Percentiles rank a stretch among this genome's conserved stretches.
These are phyloP conservation scores for Enteromius afrohamiltoni DNA, from an alignment of 2,797 vertebrate species.

Conservation along the genomic window DNA sequence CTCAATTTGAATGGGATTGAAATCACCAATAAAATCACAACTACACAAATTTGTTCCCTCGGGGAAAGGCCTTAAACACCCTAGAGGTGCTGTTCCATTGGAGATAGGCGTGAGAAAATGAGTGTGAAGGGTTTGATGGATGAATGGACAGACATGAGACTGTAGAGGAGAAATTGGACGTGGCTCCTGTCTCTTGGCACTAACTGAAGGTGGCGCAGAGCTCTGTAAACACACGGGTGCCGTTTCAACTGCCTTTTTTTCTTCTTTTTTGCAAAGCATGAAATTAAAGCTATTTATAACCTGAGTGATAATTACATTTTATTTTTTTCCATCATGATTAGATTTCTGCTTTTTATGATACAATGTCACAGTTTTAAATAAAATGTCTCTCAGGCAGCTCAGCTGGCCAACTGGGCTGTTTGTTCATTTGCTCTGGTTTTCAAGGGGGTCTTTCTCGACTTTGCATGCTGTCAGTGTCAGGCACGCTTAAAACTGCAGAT, in stretches of 20 bases:
- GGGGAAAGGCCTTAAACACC: not conserved
- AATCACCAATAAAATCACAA: slow-evolving; percentile 22
- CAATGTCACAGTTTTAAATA: slow-evolving; percentile 80
- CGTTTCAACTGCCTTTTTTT: slow-evolving; percentile 71
- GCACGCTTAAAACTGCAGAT: slow-evolving; percentile 57
- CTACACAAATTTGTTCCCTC: not conserved
- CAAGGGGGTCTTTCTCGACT: slow-evolving; percentile 50
- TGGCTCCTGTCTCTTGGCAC: slow-evolving; percentile 71
- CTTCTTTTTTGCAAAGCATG: slow-evolving; percentile 72
- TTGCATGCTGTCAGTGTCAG: slow-evolving; percentile 60
- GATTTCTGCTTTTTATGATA: slow-evolving; percentile 77
- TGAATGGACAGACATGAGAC: slow-evolving; percentile 72
- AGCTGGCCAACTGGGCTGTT: slow-evolving; percentile 67
- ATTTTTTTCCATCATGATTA: slow-evolving; percentile 77
- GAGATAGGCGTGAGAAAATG: slow-evolving; percentile 65
- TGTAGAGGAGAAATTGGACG: slow-evolving; percentile 71
- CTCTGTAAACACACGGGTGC: slow-evolving; percentile 72
- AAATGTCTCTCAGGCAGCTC: slow-evolving; percentile 71
- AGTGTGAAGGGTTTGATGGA: slow-evolving; percentile 66
- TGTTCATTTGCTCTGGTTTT: slow-evolving; percentile 67
- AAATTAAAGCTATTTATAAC: slow-evolving; percentile 82
- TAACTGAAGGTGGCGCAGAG: slow-evolving; percentile 69
- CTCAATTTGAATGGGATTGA: not conserved
- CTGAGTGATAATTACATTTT: slow-evolving; percentile 79
- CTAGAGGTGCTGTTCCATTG: slow-evolving; percentile 56